A percentile compares a stretch with the other conserved stretches of the same genome.
Conservation (phyloP, 1,140 invertebrate species). For the Cydia fagiglandana region DNA sequence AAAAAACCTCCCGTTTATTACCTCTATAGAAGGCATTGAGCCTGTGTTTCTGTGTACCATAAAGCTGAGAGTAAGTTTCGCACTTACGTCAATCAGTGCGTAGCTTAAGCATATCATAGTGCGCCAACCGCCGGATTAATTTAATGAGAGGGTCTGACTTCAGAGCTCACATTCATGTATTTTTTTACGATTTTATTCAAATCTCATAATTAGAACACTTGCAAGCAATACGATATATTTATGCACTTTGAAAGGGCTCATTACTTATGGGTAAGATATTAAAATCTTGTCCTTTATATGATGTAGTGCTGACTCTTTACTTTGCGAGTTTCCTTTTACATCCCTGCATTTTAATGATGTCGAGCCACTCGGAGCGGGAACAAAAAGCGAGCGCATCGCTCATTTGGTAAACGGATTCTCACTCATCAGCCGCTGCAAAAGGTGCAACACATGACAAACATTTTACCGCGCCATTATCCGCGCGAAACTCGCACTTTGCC, state of each 20-base stretch:
- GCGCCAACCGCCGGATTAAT: slow-evolving; percentile 73
- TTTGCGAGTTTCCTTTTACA: slow-evolving; percentile 30
- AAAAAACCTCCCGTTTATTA: slow-evolving; percentile 62
- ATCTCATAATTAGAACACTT: slow-evolving; percentile 71
- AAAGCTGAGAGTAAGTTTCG: slow-evolving; percentile 71
- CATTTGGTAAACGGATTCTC: slow-evolving; percentile 30
- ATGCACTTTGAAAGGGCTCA: slow-evolving; percentile 9
- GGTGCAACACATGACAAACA: slow-evolving; percentile 57
- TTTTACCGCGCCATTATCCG: slow-evolving; percentile 66
- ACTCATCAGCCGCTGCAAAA: slow-evolving; percentile 34
- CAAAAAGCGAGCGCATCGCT: slow-evolving; percentile 30
- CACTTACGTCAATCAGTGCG: slow-evolving; percentile 73
- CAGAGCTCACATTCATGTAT: slow-evolving; percentile 58
- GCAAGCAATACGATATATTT: slow-evolving; percentile 11
- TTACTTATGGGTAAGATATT: slow-evolving; percentile 5
- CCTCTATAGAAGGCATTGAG: slow-evolving; percentile 69
- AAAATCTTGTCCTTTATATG: slow-evolving; percentile 3
- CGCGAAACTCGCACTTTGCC: slow-evolving; percentile 43
- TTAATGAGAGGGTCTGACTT: slow-evolving; percentile 72
- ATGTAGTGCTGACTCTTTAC: slow-evolving; percentile 11
- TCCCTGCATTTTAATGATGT: slow-evolving; percentile 27
- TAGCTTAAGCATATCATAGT: slow-evolving; percentile 71
- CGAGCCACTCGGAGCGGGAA: slow-evolving; percentile 19
- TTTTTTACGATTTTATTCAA: slow-evolving; percentile 73
- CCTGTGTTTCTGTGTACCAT: slow-evolving; percentile 71